phyloP scores from a whole-genome alignment of 2,113 vertebrate species.

The Puntigrus tetrazona region DNA sequence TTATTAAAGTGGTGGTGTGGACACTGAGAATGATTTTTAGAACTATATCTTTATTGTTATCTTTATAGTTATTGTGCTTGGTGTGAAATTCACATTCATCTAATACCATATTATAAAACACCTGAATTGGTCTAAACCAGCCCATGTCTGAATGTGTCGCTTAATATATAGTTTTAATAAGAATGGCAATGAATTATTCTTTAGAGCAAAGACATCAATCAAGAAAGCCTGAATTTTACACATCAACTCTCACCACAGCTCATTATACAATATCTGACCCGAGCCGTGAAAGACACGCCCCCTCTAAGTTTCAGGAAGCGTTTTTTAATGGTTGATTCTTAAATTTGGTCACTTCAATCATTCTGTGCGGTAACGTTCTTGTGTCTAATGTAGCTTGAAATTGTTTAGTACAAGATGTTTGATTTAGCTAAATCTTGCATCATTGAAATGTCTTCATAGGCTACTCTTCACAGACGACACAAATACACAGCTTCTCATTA shows the following conservation, averaged over 20 bases:
- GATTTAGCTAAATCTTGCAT: conserved; percentile 9
- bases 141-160: neutral
- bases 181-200: conserved; percentile 22
- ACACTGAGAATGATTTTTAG: too few species aligned
- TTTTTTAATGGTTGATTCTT: neutral
- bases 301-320: neutral
- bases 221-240: conserved; percentile 13
- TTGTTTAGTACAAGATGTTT: conserved; percentile 31
- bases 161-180: neutral
- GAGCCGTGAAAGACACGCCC: neutral
- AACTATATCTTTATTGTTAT: too few species aligned
- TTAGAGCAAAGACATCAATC: conserved; percentile 1
- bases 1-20: too few species aligned
- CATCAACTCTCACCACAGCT: conserved; percentile 32
- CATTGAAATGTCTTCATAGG: conserved; percentile 10
- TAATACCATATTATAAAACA: too few species aligned
- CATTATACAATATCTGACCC: conserved; percentile 32
- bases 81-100: neutral
- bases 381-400: conserved; percentile 20
- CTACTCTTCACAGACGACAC: conserved; percentile 15
- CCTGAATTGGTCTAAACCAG: too few species aligned
- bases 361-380: neutral
- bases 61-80: too few species aligned
- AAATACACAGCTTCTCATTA: conserved; percentile 1
- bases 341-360: neutral